A percentile compares a stretch with the other conserved stretches of the same genome.
These are phyloP conservation scores for Champsocephalus gunnari DNA, from an alignment of 2,797 vertebrate genomes.

Conservation along the genomic window DNA sequence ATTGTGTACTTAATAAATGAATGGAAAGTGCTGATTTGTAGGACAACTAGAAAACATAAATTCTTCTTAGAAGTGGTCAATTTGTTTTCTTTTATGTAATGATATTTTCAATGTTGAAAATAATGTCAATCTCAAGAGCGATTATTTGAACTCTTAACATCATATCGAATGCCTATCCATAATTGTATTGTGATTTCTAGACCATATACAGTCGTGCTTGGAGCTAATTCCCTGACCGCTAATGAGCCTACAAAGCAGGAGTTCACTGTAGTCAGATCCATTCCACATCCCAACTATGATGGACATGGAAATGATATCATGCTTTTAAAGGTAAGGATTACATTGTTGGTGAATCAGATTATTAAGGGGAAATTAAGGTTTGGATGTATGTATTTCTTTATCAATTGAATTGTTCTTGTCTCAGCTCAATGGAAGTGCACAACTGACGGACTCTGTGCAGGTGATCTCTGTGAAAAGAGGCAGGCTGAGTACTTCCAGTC, in stretches of 20 bases:
- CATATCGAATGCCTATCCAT: background rate
- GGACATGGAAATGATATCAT: conserved; percentile 73
- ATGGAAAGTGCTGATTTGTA: conserved; percentile 6
- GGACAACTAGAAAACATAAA: background rate
- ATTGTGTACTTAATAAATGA: background rate
- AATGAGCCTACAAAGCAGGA: conserved; percentile 62
- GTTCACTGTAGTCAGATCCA: conserved; percentile 27
- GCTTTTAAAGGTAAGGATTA: conserved; percentile 76
- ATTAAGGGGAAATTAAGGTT: too few species aligned
- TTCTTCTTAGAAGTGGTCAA: background rate
- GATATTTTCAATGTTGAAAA: background rate
- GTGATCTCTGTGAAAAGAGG: conserved; percentile 53
- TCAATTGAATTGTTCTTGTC: background rate
- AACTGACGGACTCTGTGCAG: conserved; percentile 66
- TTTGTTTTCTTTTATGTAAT: background rate
- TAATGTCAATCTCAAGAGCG: background rate
- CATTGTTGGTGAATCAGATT: background rate
- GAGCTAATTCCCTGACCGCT: conserved; percentile 51
- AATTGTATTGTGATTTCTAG: conserved; percentile 49
- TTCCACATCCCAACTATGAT: conserved; percentile 70
- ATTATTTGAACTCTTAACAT: background rate
- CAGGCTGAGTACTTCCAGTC: background rate
- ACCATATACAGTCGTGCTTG: conserved; percentile 66
- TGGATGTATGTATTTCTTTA: background rate
- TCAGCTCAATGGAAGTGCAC: conserved; percentile 66